Conservation (phyloP, 2,113 vertebrate genomes). For the Diphyllodes magnificus region DNA sequence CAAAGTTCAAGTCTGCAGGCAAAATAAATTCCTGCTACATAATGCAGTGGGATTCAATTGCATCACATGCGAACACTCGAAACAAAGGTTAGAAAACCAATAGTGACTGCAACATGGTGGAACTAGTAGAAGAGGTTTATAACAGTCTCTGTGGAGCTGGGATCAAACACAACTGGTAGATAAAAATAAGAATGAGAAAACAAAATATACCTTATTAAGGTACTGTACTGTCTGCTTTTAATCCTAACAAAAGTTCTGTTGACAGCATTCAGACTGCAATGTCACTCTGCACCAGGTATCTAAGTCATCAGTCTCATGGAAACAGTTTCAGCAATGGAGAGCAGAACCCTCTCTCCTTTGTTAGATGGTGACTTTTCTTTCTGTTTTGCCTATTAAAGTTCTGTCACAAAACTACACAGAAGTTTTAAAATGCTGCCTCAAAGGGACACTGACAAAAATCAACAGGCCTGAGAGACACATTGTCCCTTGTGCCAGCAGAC, state of each 20-base stretch:
- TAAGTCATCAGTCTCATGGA: not conserved
- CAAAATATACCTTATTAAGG: not conserved
- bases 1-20: not conserved
- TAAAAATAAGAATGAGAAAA: not conserved
- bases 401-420: not conserved
- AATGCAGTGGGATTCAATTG: not conserved
- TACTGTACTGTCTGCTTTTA: not conserved
- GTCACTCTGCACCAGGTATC: not conserved
- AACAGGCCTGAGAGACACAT: not conserved
- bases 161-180: not conserved
- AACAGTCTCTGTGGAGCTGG: constrained; percentile 8
- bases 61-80: not conserved
- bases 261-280: not conserved
- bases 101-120: not conserved
- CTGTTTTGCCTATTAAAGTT: not conserved
- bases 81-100: not conserved
- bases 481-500: not conserved
- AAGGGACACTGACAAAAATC: not conserved
- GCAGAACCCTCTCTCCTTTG: not conserved
- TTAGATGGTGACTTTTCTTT: not conserved
- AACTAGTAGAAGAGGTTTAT: not conserved
- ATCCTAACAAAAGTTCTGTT: not conserved
- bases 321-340: not conserved
- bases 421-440: not conserved
- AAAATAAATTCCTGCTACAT: not conserved